Evolutionary conservation across 1,140 invertebrate genomes (phyloP).

Genomic region (Pseudomyrmex concolor): DNA sequence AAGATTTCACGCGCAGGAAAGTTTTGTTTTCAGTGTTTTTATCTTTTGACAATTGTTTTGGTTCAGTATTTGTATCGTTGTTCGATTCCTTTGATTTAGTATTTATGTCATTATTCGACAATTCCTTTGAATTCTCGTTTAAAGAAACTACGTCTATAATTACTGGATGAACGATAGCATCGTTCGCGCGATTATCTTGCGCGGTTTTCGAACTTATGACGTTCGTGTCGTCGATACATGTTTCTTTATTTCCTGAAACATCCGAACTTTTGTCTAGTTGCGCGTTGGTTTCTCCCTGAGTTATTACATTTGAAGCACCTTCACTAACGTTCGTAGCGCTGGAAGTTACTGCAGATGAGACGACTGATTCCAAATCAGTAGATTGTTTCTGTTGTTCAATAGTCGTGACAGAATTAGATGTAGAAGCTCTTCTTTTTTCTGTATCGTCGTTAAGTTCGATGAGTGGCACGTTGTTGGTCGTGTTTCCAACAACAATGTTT

Average conservation of each 20-base stretch:
- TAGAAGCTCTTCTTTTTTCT: background rate
- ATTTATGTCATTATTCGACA: conserved; percentile 4
- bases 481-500: background rate
- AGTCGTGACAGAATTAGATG: background rate
- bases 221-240: background rate
- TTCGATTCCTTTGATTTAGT: background rate
- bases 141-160: background rate
- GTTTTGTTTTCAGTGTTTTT: background rate
- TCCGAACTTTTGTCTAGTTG: background rate
- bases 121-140: background rate
- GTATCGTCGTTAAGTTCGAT: background rate
- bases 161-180: background rate
- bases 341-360: background rate
- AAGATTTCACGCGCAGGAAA: conserved; percentile 69
- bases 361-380: background rate
- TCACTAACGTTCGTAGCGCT: background rate
- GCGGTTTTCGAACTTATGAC: background rate
- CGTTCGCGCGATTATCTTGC: background rate
- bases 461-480: background rate
- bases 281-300: background rate
- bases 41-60: background rate
- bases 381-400: background rate
- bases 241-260: background rate
- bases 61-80: background rate
- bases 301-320: background rate